Percentiles rank a stretch among this genome's conserved stretches.
Evolutionary conservation across 1,140 invertebrate species (phyloP).

Genomic region (Euura saliciscinereae): DNA sequence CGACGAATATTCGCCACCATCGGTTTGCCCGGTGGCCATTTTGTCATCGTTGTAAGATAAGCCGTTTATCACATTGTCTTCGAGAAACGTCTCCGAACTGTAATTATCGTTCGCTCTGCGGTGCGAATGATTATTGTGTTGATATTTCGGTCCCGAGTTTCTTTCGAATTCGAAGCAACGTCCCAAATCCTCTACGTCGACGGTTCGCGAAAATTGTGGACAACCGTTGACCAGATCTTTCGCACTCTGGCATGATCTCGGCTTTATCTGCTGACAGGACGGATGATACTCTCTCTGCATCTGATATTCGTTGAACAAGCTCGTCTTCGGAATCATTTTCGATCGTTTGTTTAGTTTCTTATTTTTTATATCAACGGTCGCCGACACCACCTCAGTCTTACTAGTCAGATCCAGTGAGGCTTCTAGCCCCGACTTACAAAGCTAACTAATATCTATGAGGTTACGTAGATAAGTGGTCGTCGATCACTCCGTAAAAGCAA

Average conservation of each 20-base stretch:
- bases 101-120: too few species aligned
- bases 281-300: not conserved
- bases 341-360: not conserved
- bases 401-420: slow-evolving; percentile 13
- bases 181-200: slow-evolving; percentile 49
- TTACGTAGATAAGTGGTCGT: not conserved
- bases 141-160: slow-evolving; percentile 2
- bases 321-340: not conserved
- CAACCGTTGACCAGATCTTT: not conserved
- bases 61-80: too few species aligned
- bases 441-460: not conserved
- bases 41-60: too few species aligned
- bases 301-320: not conserved
- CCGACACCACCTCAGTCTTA: slow-evolving; percentile 13
- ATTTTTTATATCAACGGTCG: not conserved
- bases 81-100: too few species aligned
- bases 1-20: too few species aligned
- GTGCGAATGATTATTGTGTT: slow-evolving; percentile 10
- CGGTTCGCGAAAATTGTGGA: slow-evolving; percentile 10
- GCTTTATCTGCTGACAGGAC: not conserved
- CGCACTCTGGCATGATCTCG: not conserved
- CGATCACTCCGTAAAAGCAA: not conserved
- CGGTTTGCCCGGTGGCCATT: too few species aligned
- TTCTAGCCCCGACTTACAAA: slow-evolving; percentile 13
- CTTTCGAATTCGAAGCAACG: slow-evolving; percentile 28